These are phyloP conservation scores for Diorhabda carinulata DNA, from an alignment of 1,140 invertebrate genomes.

Conservation along the genomic window DNA sequence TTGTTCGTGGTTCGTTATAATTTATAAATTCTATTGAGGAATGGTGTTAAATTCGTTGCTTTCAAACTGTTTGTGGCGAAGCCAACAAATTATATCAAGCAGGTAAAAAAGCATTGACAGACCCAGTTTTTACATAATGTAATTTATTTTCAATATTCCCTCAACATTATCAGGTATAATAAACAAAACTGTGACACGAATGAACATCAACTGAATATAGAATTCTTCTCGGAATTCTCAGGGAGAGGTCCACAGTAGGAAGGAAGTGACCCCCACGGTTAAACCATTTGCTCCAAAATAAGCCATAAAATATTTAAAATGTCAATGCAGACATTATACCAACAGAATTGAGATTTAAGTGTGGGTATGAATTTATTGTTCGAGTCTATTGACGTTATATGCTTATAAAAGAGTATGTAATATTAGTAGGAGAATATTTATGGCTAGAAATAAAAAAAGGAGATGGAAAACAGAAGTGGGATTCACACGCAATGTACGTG, in stretches of 20 bases:
- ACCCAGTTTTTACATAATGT: background rate
- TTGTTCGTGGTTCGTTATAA: no score
- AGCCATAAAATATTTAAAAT: conserved; percentile 43
- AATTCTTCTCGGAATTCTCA: conserved; percentile 35
- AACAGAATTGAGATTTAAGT: conserved; percentile 38
- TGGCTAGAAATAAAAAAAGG: no score
- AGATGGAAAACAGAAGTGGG: no score
- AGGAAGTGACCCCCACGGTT: conserved; percentile 37
- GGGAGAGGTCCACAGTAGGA: conserved; percentile 34
- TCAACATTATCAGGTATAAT: background rate
- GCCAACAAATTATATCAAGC: background rate
- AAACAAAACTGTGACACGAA: conserved; percentile 6
- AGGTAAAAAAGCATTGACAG: background rate
- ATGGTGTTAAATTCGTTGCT: no score
- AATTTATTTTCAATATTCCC: background rate
- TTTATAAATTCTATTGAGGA: no score
- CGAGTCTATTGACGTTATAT: background rate
- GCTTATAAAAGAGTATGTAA: no score
- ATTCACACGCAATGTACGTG: no score
- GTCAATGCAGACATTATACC: conserved; percentile 36
- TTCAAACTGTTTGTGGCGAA: no score
- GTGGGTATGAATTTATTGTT: conserved; percentile 31
- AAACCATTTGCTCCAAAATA: conserved; percentile 32
- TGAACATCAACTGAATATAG: conserved; percentile 16
- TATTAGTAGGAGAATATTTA: no score